phyloP scores from a whole-genome alignment of 2,113 vertebrate species.

The Peromyscus californicus region DNA sequence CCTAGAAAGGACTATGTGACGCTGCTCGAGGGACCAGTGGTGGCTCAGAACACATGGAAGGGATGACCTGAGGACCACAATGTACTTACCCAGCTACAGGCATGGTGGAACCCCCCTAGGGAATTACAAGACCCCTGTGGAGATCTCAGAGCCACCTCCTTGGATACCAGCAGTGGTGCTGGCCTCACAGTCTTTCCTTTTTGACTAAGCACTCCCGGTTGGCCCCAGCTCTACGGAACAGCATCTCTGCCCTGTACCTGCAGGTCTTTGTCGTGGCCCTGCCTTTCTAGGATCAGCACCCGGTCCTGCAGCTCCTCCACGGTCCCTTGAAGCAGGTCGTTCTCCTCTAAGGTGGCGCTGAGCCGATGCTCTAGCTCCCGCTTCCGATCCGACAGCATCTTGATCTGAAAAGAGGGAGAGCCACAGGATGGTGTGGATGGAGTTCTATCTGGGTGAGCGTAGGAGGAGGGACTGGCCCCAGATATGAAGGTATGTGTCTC shows the following conservation, averaged over 20 bases:
- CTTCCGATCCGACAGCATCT: slow-evolving; percentile 97
- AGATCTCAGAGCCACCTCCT: background rate
- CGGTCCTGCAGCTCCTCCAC: slow-evolving; percentile 95
- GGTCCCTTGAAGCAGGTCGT: slow-evolving; percentile 94
- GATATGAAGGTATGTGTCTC: background rate
- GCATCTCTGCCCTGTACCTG: slow-evolving; percentile 89
- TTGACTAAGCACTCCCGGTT: background rate
- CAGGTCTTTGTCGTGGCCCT: slow-evolving; percentile 95
- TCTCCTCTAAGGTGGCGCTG: slow-evolving; percentile 94
- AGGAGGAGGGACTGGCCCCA: background rate
- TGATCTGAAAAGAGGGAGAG: slow-evolving; percentile 90
- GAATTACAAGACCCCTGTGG: background rate
- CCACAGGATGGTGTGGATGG: background rate
- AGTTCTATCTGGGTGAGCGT: background rate
- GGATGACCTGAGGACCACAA: background rate
- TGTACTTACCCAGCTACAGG: background rate
- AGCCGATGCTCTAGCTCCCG: slow-evolving; percentile 95
- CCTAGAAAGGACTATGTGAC: slow-evolving; percentile 58
- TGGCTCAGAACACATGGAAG: background rate
- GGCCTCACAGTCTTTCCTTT: background rate
- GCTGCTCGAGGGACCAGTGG: background rate
- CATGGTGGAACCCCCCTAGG: background rate
- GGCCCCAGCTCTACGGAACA: no score
- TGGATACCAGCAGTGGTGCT: background rate
- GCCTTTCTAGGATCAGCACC: slow-evolving; percentile 93